phyloP scores from a whole-genome alignment of 2,113 vertebrate species.

The Carettochelys insculpta region DNA sequence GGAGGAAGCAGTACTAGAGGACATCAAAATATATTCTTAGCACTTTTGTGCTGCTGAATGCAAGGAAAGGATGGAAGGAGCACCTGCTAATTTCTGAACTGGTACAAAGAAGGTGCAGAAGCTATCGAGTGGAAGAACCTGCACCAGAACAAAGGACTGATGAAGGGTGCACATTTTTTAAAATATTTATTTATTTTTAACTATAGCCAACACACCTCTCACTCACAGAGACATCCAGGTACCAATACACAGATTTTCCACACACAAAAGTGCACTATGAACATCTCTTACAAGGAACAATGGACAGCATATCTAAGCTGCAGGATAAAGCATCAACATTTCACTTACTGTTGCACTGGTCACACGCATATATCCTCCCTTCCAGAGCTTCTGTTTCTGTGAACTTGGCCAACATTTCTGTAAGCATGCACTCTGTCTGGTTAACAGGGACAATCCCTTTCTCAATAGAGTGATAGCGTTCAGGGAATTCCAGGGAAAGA shows the following conservation, averaged over 20 bases:
- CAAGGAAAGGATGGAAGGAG: accelerated
- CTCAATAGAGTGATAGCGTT: slow-evolving; percentile 91
- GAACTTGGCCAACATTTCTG: slow-evolving; percentile 98
- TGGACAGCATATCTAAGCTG: neutral
- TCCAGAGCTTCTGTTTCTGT: slow-evolving; percentile 97
- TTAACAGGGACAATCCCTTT: slow-evolving; percentile 83
- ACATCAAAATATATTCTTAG: accelerated
- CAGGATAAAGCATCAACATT: neutral
- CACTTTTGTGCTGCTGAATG: neutral
- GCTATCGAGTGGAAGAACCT: neutral
- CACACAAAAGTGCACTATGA: neutral
- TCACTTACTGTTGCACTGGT: slow-evolving; percentile 97
- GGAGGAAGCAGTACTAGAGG: neutral
- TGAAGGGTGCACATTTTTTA: neutral
- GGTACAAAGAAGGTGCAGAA: neutral
- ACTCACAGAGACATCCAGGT: accelerated
- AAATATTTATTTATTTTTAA: too few relatives aligned
- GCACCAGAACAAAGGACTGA: accelerated
- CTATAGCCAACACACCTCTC: neutral
- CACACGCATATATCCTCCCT: slow-evolving; percentile 97
- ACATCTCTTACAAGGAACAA: neutral
- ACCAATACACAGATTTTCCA: accelerated
- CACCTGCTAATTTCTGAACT: accelerated
- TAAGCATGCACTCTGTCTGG: slow-evolving; percentile 91
- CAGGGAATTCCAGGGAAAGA: slow-evolving; percentile 95